Evolutionary conservation across 2,113 vertebrate species (phyloP).

Genomic region (Ophthalmolycus amberensis): DNA sequence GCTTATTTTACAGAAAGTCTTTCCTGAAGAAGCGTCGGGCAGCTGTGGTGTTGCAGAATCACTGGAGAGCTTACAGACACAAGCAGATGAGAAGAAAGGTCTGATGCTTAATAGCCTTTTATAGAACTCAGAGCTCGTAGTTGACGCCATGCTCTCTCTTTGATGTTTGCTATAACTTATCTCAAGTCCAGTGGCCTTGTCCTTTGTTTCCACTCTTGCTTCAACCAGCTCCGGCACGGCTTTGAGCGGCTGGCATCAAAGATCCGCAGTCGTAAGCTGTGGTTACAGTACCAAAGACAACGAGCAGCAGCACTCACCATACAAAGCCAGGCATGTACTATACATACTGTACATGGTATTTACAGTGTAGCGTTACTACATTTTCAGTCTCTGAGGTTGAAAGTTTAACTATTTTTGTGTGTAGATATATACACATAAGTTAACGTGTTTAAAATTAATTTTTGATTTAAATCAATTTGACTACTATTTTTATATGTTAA

Average conservation of each 20-base stretch:
- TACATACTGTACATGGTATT: background rate
- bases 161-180: background rate
- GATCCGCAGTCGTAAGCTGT: constrained; percentile 77
- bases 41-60: constrained; percentile 88
- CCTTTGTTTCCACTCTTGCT: constrained; percentile 1
- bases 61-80: constrained; percentile 85
- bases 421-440: background rate
- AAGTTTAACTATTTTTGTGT: background rate
- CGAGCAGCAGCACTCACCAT: constrained; percentile 75
- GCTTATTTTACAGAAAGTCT: constrained; percentile 81
- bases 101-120: constrained; percentile 25
- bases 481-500: background rate
- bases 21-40: constrained; percentile 88
- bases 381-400: background rate
- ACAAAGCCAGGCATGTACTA: constrained; percentile 79
- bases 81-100: constrained; percentile 82
- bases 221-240: constrained; percentile 81
- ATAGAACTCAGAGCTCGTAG: background rate
- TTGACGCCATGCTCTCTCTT: background rate
- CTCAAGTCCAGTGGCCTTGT: background rate
- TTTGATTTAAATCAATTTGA: background rate
- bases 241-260: constrained; percentile 87
- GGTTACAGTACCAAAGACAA: constrained; percentile 73
- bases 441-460: background rate
- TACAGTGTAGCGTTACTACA: background rate